phyloP scores from a whole-genome alignment of 2,888 invertebrate genomes.

The Drosophila multiciliata region DNA sequence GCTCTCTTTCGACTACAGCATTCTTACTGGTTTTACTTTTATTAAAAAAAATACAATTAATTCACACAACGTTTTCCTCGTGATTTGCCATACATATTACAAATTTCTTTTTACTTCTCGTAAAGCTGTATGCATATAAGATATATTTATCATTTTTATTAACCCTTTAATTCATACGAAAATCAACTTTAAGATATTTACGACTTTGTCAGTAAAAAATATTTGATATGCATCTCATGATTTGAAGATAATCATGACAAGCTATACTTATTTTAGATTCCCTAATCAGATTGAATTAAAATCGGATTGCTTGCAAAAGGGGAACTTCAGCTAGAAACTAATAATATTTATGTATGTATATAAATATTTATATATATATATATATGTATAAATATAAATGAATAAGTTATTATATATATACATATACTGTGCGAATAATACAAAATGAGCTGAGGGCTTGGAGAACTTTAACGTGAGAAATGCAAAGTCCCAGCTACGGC shows the following conservation, averaged over 20 bases:
- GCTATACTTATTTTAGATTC: neutral
- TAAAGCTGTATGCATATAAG: neutral
- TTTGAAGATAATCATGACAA: neutral
- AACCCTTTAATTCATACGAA: neutral
- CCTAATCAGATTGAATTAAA: neutral
- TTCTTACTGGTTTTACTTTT: neutral
- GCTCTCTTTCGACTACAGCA: neutral
- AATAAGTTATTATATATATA: neutral
- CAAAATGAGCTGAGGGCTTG: neutral
- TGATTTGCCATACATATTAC: neutral
- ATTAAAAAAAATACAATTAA: neutral
- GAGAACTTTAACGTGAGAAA: constrained; percentile 41
- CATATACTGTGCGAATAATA: constrained; percentile 8
- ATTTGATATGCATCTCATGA: neutral
- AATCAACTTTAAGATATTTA: neutral
- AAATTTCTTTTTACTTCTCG: neutral
- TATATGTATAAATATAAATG: too few relatives aligned
- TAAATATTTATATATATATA: too few relatives aligned
- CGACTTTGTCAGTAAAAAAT: neutral
- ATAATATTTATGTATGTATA: too few relatives aligned
- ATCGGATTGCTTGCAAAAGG: constrained; percentile 3
- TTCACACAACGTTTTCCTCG: neutral
- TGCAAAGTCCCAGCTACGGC: neutral
- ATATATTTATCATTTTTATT: neutral
- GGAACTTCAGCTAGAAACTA: constrained; percentile 15